Conservation (phyloP, 2,113 vertebrate species). For the Stercorarius parasiticus region DNA sequence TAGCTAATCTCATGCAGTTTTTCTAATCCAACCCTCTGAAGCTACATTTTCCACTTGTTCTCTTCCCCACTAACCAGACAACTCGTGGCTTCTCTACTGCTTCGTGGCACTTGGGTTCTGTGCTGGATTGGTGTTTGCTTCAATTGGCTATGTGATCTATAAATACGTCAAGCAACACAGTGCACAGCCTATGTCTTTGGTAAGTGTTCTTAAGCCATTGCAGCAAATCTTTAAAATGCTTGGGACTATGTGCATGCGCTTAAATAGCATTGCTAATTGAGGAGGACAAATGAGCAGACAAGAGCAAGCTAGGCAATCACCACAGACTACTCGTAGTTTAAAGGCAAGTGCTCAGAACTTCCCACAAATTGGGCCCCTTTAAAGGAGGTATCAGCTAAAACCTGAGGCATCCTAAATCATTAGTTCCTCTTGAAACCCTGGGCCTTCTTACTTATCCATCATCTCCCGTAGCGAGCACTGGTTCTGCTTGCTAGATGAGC, state of each 20-base stretch:
- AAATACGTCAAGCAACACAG: conserved; percentile 69
- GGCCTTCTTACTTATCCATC: neutral
- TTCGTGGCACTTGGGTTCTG: conserved; percentile 30
- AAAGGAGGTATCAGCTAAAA: neutral
- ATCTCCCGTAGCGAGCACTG: neutral
- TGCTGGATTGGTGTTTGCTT: conserved; percentile 20
- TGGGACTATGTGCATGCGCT: neutral
- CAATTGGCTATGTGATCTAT: conserved; percentile 46
- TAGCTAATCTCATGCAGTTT: neutral
- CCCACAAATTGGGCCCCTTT: neutral
- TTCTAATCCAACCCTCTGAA: neutral
- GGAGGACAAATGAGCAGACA: neutral
- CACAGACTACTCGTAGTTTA: neutral
- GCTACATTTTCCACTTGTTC: neutral
- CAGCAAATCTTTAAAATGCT: neutral
- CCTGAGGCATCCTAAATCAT: neutral
- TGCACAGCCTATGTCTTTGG: conserved; percentile 70
- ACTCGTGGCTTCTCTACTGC: conserved; percentile 66
- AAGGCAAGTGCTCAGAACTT: neutral
- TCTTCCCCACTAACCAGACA: conserved; percentile 51
- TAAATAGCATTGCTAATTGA: neutral
- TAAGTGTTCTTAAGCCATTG: conserved; percentile 45
- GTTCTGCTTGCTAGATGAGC: neutral
- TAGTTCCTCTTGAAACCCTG: neutral
- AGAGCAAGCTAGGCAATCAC: neutral